phyloP scores from a whole-genome alignment of 2,797 vertebrate genomes.

The Astyanax mexicanus region DNA sequence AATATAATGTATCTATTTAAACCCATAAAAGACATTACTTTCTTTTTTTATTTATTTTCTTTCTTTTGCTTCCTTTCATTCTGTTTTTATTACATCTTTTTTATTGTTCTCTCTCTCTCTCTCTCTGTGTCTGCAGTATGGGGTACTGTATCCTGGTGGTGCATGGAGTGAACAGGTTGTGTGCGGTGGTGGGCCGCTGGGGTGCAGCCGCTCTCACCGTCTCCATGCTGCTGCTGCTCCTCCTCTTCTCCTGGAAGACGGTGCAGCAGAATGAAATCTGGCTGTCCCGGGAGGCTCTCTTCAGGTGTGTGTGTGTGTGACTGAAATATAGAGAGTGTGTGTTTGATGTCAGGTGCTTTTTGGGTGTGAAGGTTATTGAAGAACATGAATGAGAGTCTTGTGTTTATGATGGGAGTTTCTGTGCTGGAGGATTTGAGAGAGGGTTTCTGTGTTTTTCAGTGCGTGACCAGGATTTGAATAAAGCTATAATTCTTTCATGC shows the following conservation, averaged over 20 bases:
- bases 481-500: background rate
- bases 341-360: background rate
- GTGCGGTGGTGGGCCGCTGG: slow-evolving; percentile 80
- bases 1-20: too few relatives aligned
- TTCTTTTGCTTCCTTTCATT: background rate
- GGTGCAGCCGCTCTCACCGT: slow-evolving; percentile 79
- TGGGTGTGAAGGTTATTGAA: background rate
- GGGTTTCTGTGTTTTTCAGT: background rate
- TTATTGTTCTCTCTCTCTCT: too few relatives aligned
- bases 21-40: too few relatives aligned
- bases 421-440: background rate
- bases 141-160: slow-evolving; percentile 95
- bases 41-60: background rate
- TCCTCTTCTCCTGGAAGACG: slow-evolving; percentile 95
- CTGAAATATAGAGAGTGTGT: slow-evolving; percentile 4
- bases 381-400: background rate
- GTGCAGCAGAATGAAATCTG: slow-evolving; percentile 94
- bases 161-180: slow-evolving; percentile 87
- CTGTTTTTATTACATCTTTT: background rate
- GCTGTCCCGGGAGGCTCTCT: slow-evolving; percentile 93
- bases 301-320: slow-evolving; percentile 79
- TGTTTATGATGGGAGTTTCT: background rate
- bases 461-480: background rate
- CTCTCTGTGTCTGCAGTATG: slow-evolving; percentile 80
- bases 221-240: slow-evolving; percentile 84